These are phyloP conservation scores for Choreutis nemorana DNA, from an alignment of 2,888 invertebrate genomes.

Conservation along the genomic window DNA sequence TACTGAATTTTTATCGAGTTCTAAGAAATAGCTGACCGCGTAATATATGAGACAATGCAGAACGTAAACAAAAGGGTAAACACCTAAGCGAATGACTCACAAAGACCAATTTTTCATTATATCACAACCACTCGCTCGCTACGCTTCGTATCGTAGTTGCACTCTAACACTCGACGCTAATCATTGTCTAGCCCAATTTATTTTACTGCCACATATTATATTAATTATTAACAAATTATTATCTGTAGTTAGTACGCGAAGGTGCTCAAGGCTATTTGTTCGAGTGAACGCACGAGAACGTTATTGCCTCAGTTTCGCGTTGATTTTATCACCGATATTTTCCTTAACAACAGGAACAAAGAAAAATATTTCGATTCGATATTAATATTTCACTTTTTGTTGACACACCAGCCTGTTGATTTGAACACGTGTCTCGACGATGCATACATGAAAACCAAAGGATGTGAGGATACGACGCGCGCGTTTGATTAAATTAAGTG, in stretches of 20 bases:
- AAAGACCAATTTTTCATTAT: slow-evolving; percentile 60
- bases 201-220: slow-evolving; percentile 7
- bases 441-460: slow-evolving; percentile 46
- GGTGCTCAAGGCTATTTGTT: slow-evolving; percentile 32
- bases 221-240: slow-evolving; percentile 12
- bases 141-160: no score
- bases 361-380: slow-evolving; percentile 32
- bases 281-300: slow-evolving; percentile 37
- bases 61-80: slow-evolving; percentile 59
- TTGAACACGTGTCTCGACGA: slow-evolving; percentile 37
- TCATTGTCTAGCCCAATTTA: slow-evolving; percentile 24
- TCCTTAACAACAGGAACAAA: slow-evolving; percentile 55
- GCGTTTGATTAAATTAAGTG: slow-evolving; percentile 52
- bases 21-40: slow-evolving; percentile 28
- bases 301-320: no score
- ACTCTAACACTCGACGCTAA: slow-evolving; percentile 38
- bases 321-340: slow-evolving; percentile 43
- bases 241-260: slow-evolving; percentile 14
- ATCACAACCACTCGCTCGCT: slow-evolving; percentile 46
- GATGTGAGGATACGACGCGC: slow-evolving; percentile 48
- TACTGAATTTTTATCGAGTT: slow-evolving; percentile 29
- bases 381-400: slow-evolving; percentile 33
- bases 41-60: no score
- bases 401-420: slow-evolving; percentile 55
- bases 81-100: slow-evolving; percentile 58